A percentile compares a stretch with the other conserved stretches of the same genome.
Conservation (phyloP, 2,888 invertebrate genomes). For the Acleris emargana region DNA sequence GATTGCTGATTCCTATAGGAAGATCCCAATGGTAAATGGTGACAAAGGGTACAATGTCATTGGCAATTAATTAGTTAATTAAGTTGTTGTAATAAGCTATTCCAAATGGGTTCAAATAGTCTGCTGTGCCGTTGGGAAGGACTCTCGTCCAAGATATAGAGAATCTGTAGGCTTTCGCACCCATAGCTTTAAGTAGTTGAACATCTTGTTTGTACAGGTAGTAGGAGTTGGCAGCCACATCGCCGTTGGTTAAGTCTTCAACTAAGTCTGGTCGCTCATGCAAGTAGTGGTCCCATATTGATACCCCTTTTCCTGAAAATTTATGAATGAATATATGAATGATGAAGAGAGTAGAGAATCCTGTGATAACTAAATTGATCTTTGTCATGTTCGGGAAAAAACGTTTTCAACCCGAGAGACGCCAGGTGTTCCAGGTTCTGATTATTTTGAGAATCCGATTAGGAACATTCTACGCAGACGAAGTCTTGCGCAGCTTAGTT, state of each 20-base stretch:
- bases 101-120: slow-evolving; percentile 36
- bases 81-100: slow-evolving; percentile 73
- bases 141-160: slow-evolving; percentile 79
- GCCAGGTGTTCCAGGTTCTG: too few species aligned
- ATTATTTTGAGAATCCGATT: background rate
- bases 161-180: slow-evolving; percentile 70
- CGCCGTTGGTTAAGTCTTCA: slow-evolving; percentile 68
- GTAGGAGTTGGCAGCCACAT: slow-evolving; percentile 84
- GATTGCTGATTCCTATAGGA: slow-evolving; percentile 60
- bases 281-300: slow-evolving; percentile 71
- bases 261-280: slow-evolving; percentile 41
- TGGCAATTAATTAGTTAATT: slow-evolving; percentile 67
- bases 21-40: slow-evolving; percentile 84
- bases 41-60: slow-evolving; percentile 73
- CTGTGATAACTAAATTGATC: background rate
- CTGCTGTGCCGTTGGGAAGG: slow-evolving; percentile 39
- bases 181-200: slow-evolving; percentile 52
- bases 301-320: slow-evolving; percentile 77
- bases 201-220: slow-evolving; percentile 77
- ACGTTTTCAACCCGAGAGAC: too few species aligned
- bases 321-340: background rate
- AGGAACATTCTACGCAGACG: background rate
- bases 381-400: too few species aligned
- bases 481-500: background rate
- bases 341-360: background rate